Conservation (phyloP, 2,797 vertebrate genomes). For the Steatocranus sp. region DNA sequence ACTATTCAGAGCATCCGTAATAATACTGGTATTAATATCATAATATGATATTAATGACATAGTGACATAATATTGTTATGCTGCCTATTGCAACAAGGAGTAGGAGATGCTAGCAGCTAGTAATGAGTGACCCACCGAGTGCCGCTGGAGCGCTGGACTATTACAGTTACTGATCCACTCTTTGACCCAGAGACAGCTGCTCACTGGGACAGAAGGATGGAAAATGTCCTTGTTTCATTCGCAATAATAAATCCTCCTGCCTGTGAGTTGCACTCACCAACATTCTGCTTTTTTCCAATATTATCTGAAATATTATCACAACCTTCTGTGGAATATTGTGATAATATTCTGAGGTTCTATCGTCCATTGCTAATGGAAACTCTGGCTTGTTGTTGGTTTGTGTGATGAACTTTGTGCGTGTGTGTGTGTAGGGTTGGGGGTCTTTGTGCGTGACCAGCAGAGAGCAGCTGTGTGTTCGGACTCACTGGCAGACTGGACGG, state of each 20-base stretch:
- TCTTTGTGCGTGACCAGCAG: not conserved
- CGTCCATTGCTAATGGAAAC: not conserved
- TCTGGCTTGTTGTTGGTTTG: not conserved
- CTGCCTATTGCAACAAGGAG: not conserved
- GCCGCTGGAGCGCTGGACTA: not conserved
- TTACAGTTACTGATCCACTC: not conserved
- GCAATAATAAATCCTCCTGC: not conserved
- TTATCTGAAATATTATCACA: not conserved
- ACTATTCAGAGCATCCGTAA: not conserved
- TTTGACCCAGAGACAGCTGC: not conserved
- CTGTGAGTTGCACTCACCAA: not conserved
- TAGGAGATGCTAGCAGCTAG: not conserved
- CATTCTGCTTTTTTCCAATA: not conserved
- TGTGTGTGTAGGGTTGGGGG: not conserved
- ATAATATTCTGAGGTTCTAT: not conserved
- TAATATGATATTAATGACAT: not conserved
- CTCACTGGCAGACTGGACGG: constrained; percentile 95
- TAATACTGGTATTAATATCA: not conserved
- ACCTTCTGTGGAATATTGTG: not conserved
- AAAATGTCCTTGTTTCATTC: not conserved
- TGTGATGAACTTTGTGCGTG: not conserved
- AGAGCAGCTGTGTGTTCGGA: constrained; percentile 1
- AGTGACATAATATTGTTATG: not conserved
- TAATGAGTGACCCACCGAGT: not conserved
- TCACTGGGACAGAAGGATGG: not conserved